A percentile compares a stretch with the other conserved stretches of the same genome.
Conservation (phyloP, 2,113 vertebrate species). For the Thalassoma bifasciatum region DNA sequence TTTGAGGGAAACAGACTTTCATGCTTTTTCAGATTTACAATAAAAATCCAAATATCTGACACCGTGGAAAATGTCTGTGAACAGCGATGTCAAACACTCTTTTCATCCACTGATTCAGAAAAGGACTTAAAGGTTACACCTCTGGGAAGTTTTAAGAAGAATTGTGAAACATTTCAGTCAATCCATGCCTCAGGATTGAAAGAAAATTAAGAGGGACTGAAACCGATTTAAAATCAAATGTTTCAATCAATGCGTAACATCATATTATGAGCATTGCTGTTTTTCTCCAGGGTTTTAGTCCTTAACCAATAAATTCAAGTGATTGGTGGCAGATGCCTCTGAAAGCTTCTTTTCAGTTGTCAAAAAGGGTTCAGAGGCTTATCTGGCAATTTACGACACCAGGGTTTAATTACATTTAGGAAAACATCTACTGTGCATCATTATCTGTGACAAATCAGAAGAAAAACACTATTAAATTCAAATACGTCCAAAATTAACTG, state of each 20-base stretch:
- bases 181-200: neutral
- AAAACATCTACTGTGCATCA: neutral
- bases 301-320: neutral
- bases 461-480: neutral
- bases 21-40: slow-evolving; percentile 10
- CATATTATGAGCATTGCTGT: neutral
- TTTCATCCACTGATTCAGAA: slow-evolving; percentile 27
- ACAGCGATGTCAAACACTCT: slow-evolving; percentile 1
- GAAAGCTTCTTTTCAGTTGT: neutral
- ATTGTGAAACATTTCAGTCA: neutral
- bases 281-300: neutral
- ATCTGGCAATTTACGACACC: neutral
- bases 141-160: neutral
- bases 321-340: neutral
- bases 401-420: neutral
- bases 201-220: neutral
- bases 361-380: neutral
- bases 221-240: neutral
- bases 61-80: slow-evolving; percentile 11
- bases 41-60: slow-evolving; percentile 30
- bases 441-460: neutral
- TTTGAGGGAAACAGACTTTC: neutral
- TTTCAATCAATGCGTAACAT: neutral
- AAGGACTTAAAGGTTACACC: neutral
- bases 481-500: neutral